Evolutionary conservation across 2,797 vertebrate genomes (phyloP), one percentile per base, ranked within the genome.

Genomic region (Naso thynnoides): DNA sequence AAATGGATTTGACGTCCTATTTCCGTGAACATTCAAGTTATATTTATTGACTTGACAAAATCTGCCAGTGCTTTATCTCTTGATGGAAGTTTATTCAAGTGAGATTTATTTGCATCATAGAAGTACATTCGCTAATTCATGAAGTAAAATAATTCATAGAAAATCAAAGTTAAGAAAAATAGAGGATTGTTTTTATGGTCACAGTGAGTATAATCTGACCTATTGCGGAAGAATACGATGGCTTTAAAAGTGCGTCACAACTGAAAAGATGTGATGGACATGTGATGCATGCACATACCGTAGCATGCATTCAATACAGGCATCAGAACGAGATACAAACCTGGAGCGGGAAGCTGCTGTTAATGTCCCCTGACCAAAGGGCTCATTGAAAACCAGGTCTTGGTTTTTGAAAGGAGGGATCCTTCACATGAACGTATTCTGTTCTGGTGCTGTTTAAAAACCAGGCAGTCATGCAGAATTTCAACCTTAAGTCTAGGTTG

Each of bases 81-180:
- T 73, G 50, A 80, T 86, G 71, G 74, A 66, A n/a, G 45, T 81
- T 88, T 64, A 83, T 88, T 91, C 72, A 83, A 90, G 86, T 89
- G 87, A 72, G 57, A 76, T 89, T 88, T 85, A 83, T 90, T 93
- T 88, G 87, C 86, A 86, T 88, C 74, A 27, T 77, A 78, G 41
- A 78, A 78, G 76, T 86, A 89, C 87, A 92, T 89, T 92, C 87
- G 81, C 90, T 88, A 78, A 78, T 87, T 89, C 79, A 91, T 93
- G 85, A 93, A 92, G 76, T 89, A 93, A 94, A 91, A 93, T 92
- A 90, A 92, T 92, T 90, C 77, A 87, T 93, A 93, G 86, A 94
- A 94, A 94, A 93, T 89, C 77, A 93, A 87, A 86, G 71, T 84
- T 91, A 90, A 90, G 80, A 94, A 94, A 94, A 94, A 93, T 93